phyloP scores from a whole-genome alignment of 2,113 vertebrate species.

The Otis tarda region DNA sequence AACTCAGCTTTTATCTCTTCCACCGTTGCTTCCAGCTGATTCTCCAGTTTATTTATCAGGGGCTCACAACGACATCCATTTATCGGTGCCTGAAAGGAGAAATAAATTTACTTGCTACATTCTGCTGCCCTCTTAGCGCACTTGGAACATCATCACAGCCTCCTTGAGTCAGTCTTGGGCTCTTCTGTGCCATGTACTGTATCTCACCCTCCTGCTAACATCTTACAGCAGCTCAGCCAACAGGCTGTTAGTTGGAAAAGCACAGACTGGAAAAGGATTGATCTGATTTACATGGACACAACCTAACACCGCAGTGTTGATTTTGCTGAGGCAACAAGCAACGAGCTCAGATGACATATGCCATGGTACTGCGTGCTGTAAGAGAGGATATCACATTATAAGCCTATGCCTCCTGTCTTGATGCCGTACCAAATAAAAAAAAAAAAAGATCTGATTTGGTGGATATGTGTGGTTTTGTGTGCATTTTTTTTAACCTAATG shows the following conservation, averaged over 20 bases:
- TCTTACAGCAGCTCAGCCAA: not conserved
- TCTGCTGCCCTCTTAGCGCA: not conserved
- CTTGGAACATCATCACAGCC: not conserved
- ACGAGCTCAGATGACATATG: not conserved
- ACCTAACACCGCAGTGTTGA: not conserved
- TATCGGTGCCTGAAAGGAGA: conserved; percentile 84
- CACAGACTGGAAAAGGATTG: not conserved
- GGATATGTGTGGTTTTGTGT: not conserved
- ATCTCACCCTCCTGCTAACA: not conserved
- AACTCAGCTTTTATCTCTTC: conserved; percentile 95
- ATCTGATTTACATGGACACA: not conserved
- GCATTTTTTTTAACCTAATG: not conserved
- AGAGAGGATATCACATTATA: not conserved
- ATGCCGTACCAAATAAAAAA: not conserved
- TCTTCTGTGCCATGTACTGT: not conserved
- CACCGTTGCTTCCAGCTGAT: conserved; percentile 92
- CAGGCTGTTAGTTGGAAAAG: not conserved
- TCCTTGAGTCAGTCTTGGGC: not conserved
- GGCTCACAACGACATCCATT: conserved; percentile 96
- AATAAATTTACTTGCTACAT: not conserved
- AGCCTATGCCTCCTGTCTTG: fast-evolving
- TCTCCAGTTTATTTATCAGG: conserved; percentile 92
- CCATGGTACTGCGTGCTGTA: fast-evolving
- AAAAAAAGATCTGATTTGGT: not conserved
- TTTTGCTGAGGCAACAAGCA: not conserved